phyloP scores from a whole-genome alignment of 2,113 vertebrate genomes.

The western clawed frog (Xenopus tropicalis) region UCB_Xtro_10.0 CM004444.2:136951501-136952000 shows the following conservation, averaged over 20 bases:
- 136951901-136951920: slow-evolving; percentile 63
- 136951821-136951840: slow-evolving; percentile 66
- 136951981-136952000: no score
- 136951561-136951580: no score
- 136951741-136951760: slow-evolving; percentile 62
- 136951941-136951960: no score
- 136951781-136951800: slow-evolving; percentile 67
- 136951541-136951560: no score
- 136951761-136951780: slow-evolving; percentile 73
- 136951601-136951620: no score
- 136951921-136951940: slow-evolving; percentile 65
- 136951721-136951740: slow-evolving; percentile 67
- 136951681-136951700: slow-evolving; percentile 26
- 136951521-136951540: no score
- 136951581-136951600: no score
- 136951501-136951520: no score
- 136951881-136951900: slow-evolving; percentile 62
- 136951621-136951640: no score
- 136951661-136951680: no score
- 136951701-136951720: slow-evolving; percentile 70
- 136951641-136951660: no score
- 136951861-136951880: slow-evolving; percentile 61
- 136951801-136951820: slow-evolving; percentile 69
- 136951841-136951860: slow-evolving; percentile 63
- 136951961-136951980: no score